A percentile compares a stretch with the other conserved stretches of the same genome.
Evolutionary conservation across 2,888 invertebrate genomes (phyloP).

Genomic region (Chrysolina haemoptera): DNA sequence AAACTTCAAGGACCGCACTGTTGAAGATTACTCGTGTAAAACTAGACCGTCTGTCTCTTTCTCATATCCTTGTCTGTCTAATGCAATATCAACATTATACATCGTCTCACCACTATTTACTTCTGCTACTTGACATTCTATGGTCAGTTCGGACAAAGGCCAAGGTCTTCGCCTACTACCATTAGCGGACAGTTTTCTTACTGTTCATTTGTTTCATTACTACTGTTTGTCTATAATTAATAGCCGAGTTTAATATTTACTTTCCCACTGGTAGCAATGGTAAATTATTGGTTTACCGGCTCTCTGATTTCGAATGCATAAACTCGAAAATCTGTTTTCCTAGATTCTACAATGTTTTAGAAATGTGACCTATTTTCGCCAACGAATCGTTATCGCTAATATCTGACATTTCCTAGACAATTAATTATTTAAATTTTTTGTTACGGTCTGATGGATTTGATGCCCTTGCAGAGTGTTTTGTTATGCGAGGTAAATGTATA

Average conservation of each 20-base stretch:
- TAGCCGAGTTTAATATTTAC: constrained; percentile 43
- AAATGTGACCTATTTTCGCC: constrained; percentile 12
- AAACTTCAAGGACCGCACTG: constrained; percentile 5
- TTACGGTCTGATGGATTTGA: constrained; percentile 7
- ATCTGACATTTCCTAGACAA: constrained; percentile 5
- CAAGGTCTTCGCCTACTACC: constrained; percentile 57
- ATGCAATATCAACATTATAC: constrained; percentile 17
- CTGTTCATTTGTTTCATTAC: constrained; percentile 49
- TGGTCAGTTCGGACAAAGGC: constrained; percentile 58
- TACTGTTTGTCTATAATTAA: constrained; percentile 50
- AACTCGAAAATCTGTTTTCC: constrained; percentile 7
- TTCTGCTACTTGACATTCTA: constrained; percentile 51
- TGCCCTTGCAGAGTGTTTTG: constrained; percentile 13
- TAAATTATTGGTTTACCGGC: constrained; percentile 31
- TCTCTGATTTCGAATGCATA: constrained; percentile 26
- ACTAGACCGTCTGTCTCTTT: not conserved
- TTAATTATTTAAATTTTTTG: constrained; percentile 5
- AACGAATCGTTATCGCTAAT: constrained; percentile 6
- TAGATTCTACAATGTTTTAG: not conserved
- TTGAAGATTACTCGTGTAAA: constrained; percentile 10
- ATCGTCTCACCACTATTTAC: constrained; percentile 30
- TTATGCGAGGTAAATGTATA: constrained; percentile 1
- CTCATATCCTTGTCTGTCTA: constrained; percentile 13
- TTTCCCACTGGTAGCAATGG: constrained; percentile 45
- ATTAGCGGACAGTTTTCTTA: constrained; percentile 46